Evolutionary conservation across 2,888 invertebrate genomes (phyloP).

Genomic region (Dryocosmus kuriphilus): DNA sequence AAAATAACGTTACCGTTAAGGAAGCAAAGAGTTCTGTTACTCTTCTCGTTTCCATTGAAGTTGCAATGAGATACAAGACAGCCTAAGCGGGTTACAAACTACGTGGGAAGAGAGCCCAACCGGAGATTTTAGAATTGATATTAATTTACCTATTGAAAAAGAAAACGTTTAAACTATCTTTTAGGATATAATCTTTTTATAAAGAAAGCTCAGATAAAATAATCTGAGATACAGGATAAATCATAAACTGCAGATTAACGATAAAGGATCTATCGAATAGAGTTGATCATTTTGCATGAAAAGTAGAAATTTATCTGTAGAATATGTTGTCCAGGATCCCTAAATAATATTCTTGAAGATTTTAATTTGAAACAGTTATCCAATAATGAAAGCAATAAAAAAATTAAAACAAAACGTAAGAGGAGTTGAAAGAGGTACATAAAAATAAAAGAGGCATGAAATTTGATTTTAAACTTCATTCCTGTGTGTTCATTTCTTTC

Average conservation of each 20-base stretch:
- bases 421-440: not conserved
- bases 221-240: not conserved
- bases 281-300: not conserved
- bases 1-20: conserved; percentile 70
- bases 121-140: conserved; percentile 37
- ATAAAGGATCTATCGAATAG: not conserved
- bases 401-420: not conserved
- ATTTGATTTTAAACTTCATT: not conserved
- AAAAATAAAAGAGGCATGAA: not conserved
- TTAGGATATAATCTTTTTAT: conserved; percentile 1
- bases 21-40: conserved; percentile 60
- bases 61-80: conserved; percentile 56
- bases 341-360: too few relatives aligned
- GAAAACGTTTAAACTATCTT: conserved; percentile 4
- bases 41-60: conserved; percentile 57
- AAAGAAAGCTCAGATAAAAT: not conserved
- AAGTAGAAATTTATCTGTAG: not conserved
- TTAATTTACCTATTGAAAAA: not conserved
- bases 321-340: not conserved
- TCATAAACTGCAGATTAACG: not conserved
- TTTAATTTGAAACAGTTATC: not conserved
- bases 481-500: not conserved
- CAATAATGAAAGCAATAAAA: not conserved
- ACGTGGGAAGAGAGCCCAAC: conserved; percentile 31
- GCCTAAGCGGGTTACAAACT: conserved; percentile 32